Percentiles rank a stretch among this genome's conserved stretches.
These are phyloP conservation scores for Autographa gamma DNA, from an alignment of 2,888 invertebrate genomes.

Conservation along the genomic window DNA sequence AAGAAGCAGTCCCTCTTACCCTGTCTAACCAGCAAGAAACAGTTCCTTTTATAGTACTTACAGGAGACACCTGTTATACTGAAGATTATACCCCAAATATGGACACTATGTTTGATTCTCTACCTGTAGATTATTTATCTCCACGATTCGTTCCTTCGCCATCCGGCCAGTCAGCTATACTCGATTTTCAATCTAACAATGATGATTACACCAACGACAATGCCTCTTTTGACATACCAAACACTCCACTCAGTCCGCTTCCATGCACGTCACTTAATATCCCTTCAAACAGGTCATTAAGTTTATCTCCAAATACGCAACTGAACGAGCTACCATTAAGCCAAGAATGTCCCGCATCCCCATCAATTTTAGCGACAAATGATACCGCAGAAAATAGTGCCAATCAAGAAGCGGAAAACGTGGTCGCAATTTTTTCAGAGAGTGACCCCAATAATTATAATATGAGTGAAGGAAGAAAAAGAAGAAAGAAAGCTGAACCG, in stretches of 20 bases:
- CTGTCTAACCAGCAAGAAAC: constrained; percentile 16
- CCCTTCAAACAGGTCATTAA: neutral
- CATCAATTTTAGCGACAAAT: neutral
- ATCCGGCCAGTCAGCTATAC: constrained; percentile 15
- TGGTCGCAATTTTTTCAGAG: constrained; percentile 10
- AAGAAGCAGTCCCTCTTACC: constrained; percentile 13
- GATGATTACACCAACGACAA: constrained; percentile 14
- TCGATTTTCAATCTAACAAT: constrained; percentile 16
- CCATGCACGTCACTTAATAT: neutral
- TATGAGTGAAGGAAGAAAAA: constrained; percentile 17
- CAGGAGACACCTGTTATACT: neutral
- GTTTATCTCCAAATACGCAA: neutral
- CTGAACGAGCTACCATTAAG: neutral
- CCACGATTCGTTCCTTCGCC: constrained; percentile 21
- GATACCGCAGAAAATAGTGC: constrained; percentile 11
- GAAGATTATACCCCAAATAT: neutral
- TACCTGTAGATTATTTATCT: constrained; percentile 21
- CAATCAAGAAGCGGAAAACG: constrained; percentile 13
- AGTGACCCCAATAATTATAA: constrained; percentile 15
- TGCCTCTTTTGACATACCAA: constrained; percentile 12
- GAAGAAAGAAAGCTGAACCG: constrained; percentile 16
- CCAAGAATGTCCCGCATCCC: neutral
- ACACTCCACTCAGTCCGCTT: neutral
- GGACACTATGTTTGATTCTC: constrained; percentile 17
- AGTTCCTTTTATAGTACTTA: constrained; percentile 8